Evolutionary conservation across 1,140 invertebrate species (phyloP), one percentile per base, ranked within the genome.

Genomic region (Drosophila tristis): DNA sequence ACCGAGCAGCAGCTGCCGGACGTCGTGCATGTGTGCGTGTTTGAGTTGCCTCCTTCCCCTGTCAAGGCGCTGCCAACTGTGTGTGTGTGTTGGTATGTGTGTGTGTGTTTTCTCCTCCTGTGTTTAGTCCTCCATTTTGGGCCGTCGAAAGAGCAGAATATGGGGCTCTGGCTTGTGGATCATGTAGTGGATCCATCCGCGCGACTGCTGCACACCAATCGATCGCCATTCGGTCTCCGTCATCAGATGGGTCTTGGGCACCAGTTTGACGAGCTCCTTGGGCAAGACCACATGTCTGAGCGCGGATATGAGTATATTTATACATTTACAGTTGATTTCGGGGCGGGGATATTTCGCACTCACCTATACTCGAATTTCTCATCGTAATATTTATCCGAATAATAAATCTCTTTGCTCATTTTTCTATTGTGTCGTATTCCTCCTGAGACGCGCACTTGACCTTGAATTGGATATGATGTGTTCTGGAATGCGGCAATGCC

Each of bases 141-240:
- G 90, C 59, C 95, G 91, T 66, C 95, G 92, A 90, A 95, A 95
- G 29, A 95, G 91, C 50, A 95, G 80, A 23, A 95, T 94, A 77
- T 95, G 95, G 1, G 95, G 95, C 82, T 95, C 98, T 90, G 98
- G 98, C 56, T 95, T 95, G 92, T 99, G 98, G 74, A 97, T 95
- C 98, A 99, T 98, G 86, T 98, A 99, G 93, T 99, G 98, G 5
- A 98, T 94, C 98, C 98, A 99, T 35, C 97, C 97, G 23, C 96
- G 96, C 89, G 97, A 98, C 91, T 99, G 98, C 91, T 99, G 97
- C 8, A 99, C 97, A 7, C 98, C 98, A 13, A 99, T 94, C 92
- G 97, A 96, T 72, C 98, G 93, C 98, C 98, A 99, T 93, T 99
- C 98, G 0, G 95, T 95, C 93, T 99, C 98, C 1, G 96, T 95